Percentiles rank a stretch among this genome's conserved stretches.
Evolutionary conservation across 64 coral and sea anemone genomes (phyloP).

Genomic region (Platygyra sinensis): DNA sequence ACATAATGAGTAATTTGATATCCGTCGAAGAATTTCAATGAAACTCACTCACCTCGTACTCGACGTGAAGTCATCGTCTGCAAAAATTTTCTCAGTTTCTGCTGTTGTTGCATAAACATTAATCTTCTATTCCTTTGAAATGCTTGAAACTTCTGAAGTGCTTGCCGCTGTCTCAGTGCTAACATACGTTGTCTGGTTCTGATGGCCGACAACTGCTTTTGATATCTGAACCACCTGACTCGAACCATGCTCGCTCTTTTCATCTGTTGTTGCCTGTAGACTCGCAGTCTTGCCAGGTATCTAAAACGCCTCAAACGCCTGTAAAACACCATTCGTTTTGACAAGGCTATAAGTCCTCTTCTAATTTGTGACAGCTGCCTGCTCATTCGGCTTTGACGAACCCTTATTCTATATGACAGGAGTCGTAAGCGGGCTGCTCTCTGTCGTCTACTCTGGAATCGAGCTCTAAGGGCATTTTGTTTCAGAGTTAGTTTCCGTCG

Average conservation of each 20-base stretch:
- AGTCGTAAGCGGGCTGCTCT: background rate
- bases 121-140: slow-evolving; percentile 9
- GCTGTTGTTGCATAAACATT: background rate
- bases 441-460: background rate
- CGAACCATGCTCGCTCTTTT: background rate
- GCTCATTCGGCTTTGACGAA: background rate
- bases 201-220: background rate
- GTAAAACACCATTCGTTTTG: slow-evolving; percentile 22
- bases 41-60: background rate
- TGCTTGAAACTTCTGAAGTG: background rate
- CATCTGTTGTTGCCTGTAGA: background rate
- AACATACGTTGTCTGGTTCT: background rate
- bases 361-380: background rate
- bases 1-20: too few species aligned
- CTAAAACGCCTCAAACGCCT: background rate
- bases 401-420: background rate
- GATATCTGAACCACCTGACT: slow-evolving; percentile 2
- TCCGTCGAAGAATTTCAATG: too few species aligned
- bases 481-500: background rate
- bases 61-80: background rate
- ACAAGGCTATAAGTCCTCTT: background rate
- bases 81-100: background rate
- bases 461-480: background rate
- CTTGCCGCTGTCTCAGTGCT: background rate
- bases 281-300: background rate